A percentile compares a stretch with the other conserved stretches of the same genome.
Evolutionary conservation across 2,113 vertebrate species (phyloP).

Genomic region (Hippocampus guttulatus): DNA sequence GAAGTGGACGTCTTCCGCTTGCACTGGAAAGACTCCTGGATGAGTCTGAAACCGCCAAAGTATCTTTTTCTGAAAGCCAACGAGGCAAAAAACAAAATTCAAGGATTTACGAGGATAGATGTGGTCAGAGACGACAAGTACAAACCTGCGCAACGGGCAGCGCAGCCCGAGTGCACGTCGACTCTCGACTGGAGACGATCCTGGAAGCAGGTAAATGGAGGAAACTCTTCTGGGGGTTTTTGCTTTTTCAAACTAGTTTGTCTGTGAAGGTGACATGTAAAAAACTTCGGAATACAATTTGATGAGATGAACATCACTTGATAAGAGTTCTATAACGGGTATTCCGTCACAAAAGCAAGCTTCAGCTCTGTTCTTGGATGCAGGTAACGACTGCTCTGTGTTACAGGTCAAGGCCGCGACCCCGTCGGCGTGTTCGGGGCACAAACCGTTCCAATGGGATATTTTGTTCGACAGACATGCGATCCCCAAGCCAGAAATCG

Average conservation of each 20-base stretch:
- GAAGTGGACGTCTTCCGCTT: slow-evolving; percentile 56
- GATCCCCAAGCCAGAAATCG: not conserved
- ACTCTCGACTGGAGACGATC: slow-evolving; percentile 37
- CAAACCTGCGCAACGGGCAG: not conserved
- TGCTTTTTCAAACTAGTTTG: not conserved
- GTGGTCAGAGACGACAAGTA: slow-evolving; percentile 11
- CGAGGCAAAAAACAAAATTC: slow-evolving; percentile 13
- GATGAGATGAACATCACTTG: not conserved
- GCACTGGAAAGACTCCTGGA: slow-evolving; percentile 65
- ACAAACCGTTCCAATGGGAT: slow-evolving; percentile 32
- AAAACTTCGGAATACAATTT: not conserved
- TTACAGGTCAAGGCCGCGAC: slow-evolving; percentile 41
- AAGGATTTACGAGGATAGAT: slow-evolving; percentile 33
- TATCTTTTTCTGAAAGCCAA: slow-evolving; percentile 50
- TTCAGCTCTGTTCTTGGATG: not conserved
- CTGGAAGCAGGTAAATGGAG: slow-evolving; percentile 56
- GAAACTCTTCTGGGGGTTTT: not conserved
- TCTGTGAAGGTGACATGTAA: not conserved
- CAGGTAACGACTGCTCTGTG: not conserved
- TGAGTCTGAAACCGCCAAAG: slow-evolving; percentile 58
- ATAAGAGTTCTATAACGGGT: not conserved
- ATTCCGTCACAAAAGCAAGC: not conserved
- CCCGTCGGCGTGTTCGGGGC: slow-evolving; percentile 2
- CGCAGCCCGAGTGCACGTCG: not conserved
- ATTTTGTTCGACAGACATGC: slow-evolving; percentile 8